Conservation (phyloP, 2,797 vertebrate species). For the Bradypodion pumilum region DNA sequence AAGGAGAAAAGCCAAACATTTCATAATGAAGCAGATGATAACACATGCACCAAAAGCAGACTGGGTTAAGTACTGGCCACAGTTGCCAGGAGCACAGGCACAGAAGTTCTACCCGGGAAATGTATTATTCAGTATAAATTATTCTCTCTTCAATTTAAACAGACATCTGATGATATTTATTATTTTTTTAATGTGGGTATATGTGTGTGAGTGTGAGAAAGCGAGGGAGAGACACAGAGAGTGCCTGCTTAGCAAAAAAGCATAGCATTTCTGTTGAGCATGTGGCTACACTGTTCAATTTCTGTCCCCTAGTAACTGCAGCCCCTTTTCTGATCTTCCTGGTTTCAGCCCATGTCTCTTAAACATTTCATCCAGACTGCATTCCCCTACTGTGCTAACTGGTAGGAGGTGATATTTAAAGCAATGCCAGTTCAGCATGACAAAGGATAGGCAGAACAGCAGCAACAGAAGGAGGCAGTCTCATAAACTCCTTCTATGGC, state of each 20-base stretch:
- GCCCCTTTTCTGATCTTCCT: conserved; percentile 63
- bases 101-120: conserved; percentile 56
- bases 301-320: conserved; percentile 58
- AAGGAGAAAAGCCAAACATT: conserved; percentile 57
- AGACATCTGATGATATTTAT: conserved; percentile 67
- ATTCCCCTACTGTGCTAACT: conserved; percentile 34
- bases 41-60: conserved; percentile 60
- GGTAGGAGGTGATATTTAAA: conserved; percentile 63
- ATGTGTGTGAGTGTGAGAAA: not conserved
- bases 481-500: conserved; percentile 62
- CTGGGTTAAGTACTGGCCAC: conserved; percentile 67
- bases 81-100: conserved; percentile 69
- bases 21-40: conserved; percentile 70
- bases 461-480: conserved; percentile 70
- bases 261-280: conserved; percentile 48
- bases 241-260: conserved; percentile 10
- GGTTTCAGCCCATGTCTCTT: conserved; percentile 56
- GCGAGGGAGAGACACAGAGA: not conserved
- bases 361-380: conserved; percentile 26
- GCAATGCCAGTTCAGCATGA: conserved; percentile 42
- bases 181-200: not conserved
- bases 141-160: conserved; percentile 50
- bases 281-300: conserved; percentile 40
- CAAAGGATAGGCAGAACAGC: conserved; percentile 53
- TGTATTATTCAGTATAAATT: conserved; percentile 57